Evolutionary conservation across 2,888 invertebrate species (phyloP).

Genomic region (Bombylius major): DNA sequence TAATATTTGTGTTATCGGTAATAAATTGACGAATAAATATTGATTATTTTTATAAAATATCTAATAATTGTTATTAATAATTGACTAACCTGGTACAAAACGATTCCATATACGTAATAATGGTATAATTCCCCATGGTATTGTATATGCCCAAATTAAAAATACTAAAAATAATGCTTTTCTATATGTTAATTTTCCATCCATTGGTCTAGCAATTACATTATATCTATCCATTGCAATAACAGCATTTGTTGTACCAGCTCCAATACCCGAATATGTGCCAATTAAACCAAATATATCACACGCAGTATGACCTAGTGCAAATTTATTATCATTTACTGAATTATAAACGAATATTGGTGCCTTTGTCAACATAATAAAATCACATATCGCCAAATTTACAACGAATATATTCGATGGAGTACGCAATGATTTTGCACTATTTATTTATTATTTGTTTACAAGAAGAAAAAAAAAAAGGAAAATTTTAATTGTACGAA

Average conservation of each 20-base stretch:
- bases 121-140: slow-evolving; percentile 71
- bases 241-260: slow-evolving; percentile 67
- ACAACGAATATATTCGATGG: slow-evolving; percentile 76
- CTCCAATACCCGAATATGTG: slow-evolving; percentile 64
- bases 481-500: neutral
- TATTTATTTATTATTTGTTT: slow-evolving; percentile 6
- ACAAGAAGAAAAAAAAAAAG: neutral
- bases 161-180: slow-evolving; percentile 63
- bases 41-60: no score
- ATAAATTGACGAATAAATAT: no score
- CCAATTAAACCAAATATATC: slow-evolving; percentile 65
- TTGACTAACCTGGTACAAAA: slow-evolving; percentile 50
- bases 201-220: slow-evolving; percentile 68
- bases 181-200: slow-evolving; percentile 62
- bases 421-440: slow-evolving; percentile 30
- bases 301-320: slow-evolving; percentile 58
- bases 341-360: slow-evolving; percentile 79
- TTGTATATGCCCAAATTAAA: slow-evolving; percentile 60
- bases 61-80: no score
- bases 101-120: slow-evolving; percentile 71
- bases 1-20: no score
- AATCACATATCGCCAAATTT: slow-evolving; percentile 68
- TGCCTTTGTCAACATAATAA: slow-evolving; percentile 75
- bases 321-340: slow-evolving; percentile 57
- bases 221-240: slow-evolving; percentile 69